Percentiles rank a stretch among this genome's conserved stretches.
Conservation (phyloP, 2,888 invertebrate species). For the Epicampocera succincta region DNA sequence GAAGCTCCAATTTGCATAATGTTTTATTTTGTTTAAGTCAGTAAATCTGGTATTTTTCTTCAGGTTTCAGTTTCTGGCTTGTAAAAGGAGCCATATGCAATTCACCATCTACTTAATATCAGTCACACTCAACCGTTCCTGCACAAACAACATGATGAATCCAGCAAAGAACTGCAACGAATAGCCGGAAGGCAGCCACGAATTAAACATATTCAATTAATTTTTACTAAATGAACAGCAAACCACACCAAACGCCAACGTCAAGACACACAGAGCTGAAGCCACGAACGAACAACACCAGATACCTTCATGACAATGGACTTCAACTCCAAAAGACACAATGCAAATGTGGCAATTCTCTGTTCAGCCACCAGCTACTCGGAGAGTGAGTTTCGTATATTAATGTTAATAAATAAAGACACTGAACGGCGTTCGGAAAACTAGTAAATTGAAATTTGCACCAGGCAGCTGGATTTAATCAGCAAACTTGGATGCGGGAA, state of each 20-base stretch:
- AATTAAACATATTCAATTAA: constrained; percentile 69
- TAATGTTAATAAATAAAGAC: constrained; percentile 61
- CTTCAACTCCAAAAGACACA: constrained; percentile 11
- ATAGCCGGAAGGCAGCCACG: constrained; percentile 54
- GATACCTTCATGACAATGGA: constrained; percentile 36
- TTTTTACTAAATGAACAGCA: constrained; percentile 66
- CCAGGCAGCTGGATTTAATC: constrained; percentile 26
- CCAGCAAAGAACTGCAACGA: constrained; percentile 12
- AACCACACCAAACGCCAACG: constrained; percentile 40
- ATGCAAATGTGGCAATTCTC: constrained; percentile 7
- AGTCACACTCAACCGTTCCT: constrained; percentile 3
- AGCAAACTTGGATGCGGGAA: constrained; percentile 7
- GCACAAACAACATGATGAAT: neutral
- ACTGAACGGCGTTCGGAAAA: constrained; percentile 22
- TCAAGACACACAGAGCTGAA: constrained; percentile 1
- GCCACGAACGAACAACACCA: constrained; percentile 1
- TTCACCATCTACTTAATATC: constrained; percentile 15
- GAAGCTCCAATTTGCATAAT: constrained; percentile 60
- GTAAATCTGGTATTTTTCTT: constrained; percentile 13
- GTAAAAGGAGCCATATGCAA: constrained; percentile 21
- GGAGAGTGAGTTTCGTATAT: constrained; percentile 23
- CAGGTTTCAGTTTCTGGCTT: neutral
- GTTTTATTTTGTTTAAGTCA: constrained; percentile 37
- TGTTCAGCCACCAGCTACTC: neutral
- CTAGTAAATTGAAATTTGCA: constrained; percentile 53